Evolutionary conservation across 2,797 vertebrate genomes (phyloP), one percentile per base, ranked within the genome.

Genomic region (Coreius guichenoti): DNA sequence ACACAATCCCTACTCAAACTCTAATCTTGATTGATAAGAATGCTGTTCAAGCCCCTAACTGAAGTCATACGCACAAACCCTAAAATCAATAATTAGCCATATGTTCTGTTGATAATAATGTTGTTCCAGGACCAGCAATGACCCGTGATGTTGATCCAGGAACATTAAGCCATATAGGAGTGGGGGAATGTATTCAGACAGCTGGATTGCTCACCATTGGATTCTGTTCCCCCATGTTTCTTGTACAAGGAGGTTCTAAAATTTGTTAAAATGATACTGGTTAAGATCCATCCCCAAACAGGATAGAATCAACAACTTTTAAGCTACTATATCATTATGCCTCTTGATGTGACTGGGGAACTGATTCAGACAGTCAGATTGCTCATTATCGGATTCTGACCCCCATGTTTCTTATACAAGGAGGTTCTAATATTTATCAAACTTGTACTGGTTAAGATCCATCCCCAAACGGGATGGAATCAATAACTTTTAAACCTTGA

Each of bases 1-100:
- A 80, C 8, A 80, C 29, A 80, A 77, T 75, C 13, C 26, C 70
- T 83, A 8, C 16, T 65, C 43, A 36, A 67, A 72, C 36, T 12
- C 49, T 65, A 79, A 65, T 45, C 77, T 80, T 67, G 47, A 39
- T 39, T 17, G 21, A 77, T 58, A 51, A 51, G 74, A 39, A 58
- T 26, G 33, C 8, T 39, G 51, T 58, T 77, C 8, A 58, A 63
- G 16, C 9, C 26, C 16, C 5, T 29, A 45, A 45, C 39, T 26
- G 9, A 61, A 54, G 19, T 56, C 31, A 5, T 56, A 36, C 0
- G 51, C 23, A 63, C 17, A 63, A 63, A 43, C 2, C 51, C 23
- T 31, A 56, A 19, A 70, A 72, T 58, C 9, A 43, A 33, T 13
- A 31, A 67, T 61, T 31, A 49, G 14, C 63, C 31, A 65, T 8